Evolutionary conservation across 1,140 invertebrate species (phyloP), one percentile per base, ranked within the genome.

Genomic region (Temnothorax longispinosus): DNA sequence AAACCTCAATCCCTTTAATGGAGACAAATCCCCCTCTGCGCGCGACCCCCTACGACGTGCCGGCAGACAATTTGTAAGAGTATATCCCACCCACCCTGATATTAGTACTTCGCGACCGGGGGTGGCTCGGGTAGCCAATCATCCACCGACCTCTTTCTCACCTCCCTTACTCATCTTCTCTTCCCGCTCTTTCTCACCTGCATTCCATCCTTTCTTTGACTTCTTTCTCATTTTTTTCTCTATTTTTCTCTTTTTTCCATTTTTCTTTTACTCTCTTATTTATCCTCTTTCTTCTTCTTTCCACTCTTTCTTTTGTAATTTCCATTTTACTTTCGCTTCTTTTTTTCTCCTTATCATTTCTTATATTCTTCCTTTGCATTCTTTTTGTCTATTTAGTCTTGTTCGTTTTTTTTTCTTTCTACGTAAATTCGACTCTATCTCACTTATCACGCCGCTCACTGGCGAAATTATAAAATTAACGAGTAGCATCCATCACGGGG

Each of bases 1-100:
- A 95, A 95, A 95, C 93, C 94, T 94, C 93, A 94, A 95, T 95
- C 94, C 94, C 93, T 94, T 94, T 95, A 95, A 95, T 95, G 94
- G 94, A 94, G 94, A 95, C 94, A 95, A 95, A 95, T 95, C 92
- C 93, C 90, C 84, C 92, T 92, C 81, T 80, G 86, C 89, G 89
- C 91, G 89, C 91, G 47, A 65, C 62, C 87, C 77, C 64, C 84
- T 71, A 84, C 86, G 67, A 81, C 72, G 71, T 62, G 74, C 91
- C 90, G 87, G 85, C 89, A 92, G 92, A 94, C 94, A 95, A 95
- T 95, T 95, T 95, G 94, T 94, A 94, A 94, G 93, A 93, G 94
- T 94, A 93, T 94, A 93, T 93, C 92, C 90, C 82, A 86, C 88
- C 89, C 88, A 84, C 77, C 85, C 87, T 80, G 90, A 93, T 93